Base-by-base conservation (phyloP, 2,113 vertebrate species). In the Bubo bubo region DNA sequence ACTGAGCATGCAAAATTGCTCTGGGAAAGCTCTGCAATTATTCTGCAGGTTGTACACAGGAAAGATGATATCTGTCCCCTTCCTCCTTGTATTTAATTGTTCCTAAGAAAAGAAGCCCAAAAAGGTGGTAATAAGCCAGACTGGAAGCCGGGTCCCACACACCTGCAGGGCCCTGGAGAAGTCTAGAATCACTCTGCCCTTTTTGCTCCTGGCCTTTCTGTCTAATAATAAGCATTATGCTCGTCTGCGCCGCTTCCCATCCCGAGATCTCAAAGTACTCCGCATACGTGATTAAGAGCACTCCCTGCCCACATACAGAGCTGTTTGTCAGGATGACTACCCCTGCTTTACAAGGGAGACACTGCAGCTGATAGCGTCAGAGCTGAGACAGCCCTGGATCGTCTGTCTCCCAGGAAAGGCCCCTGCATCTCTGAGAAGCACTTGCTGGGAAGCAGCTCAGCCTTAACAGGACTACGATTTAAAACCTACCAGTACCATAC, bases 311-410 rank as follows among this genome's bases (percentile, higher is more conserved):
- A 93, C 89, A 45, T 86, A 50, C 41, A 47, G 89, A 94, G 83
- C 91, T 96, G 76, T 92, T 95, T 92, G 94, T 95, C 83, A 95
- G 95, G 84, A 92, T 95, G 86, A 96, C 95, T 95, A 90, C 86
- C 86, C 90, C 60, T 30, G 47, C 86, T 91, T 84, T 92, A 35
- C 68, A 64, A 67, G 86, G 92, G 88, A 94, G 86, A 95, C 95
- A 63, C 52, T 58, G 91, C 89, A 91, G 88, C 79, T 89, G 84
- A 88, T 32, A 26, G 5, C 47, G 10, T 93, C 95, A 93, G 50
- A 93, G 89, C 95, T 93, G 89, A 93, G 76, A 93, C 80, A 89
- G 84, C 80, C 93, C 86, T 49, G 39, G 43, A 85, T 94, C 53
- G 7, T 76, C 84, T 70, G 70, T 86, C 90, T 94, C 71, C 35